Conservation (phyloP, 2,113 vertebrate species). For the Eulacestoma nigropectus region DNA sequence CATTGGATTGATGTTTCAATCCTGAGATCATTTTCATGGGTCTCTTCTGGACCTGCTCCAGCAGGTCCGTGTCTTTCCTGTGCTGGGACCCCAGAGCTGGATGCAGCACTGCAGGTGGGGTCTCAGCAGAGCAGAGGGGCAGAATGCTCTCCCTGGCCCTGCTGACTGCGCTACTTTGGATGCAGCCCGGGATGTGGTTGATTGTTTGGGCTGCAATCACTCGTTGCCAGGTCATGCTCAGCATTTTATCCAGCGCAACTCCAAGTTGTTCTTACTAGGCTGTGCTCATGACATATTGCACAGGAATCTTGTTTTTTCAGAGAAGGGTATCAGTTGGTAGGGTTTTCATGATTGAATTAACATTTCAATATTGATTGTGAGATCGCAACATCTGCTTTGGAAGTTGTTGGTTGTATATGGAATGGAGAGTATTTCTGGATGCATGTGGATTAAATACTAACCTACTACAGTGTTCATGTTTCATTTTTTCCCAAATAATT, state of each 20-base stretch:
- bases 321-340: background rate
- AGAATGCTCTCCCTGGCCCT: background rate
- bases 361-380: background rate
- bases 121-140: background rate
- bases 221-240: fast-evolving
- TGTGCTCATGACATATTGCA: background rate
- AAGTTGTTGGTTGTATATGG: background rate
- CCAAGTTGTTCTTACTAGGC: background rate
- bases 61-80: background rate
- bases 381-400: background rate
- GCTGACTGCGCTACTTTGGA: background rate
- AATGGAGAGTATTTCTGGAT: background rate
- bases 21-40: background rate
- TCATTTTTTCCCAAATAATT: background rate
- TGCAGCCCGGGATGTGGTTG: background rate
- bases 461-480: background rate
- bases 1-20: background rate
- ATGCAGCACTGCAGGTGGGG: background rate
- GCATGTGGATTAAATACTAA: background rate
- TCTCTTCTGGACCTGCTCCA: background rate
- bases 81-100: background rate
- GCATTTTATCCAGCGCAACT: background rate
- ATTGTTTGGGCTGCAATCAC: fast-evolving
- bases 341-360: background rate
- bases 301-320: background rate